phyloP scores from a whole-genome alignment of 2,113 vertebrate species.

The Rhinolophus ferrumequinum region DNA sequence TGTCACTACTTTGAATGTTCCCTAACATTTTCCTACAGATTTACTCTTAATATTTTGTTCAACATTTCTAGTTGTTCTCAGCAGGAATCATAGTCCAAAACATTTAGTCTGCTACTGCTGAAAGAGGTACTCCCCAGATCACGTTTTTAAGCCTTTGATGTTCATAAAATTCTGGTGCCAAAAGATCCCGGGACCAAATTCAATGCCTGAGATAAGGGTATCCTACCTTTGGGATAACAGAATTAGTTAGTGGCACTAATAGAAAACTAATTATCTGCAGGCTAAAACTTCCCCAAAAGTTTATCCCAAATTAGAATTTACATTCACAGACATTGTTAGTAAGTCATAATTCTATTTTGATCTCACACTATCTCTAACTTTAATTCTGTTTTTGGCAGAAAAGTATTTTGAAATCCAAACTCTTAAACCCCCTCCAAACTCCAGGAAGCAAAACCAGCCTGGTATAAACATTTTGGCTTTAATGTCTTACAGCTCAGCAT shows the following conservation, averaged over 20 bases:
- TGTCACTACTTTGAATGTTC: neutral
- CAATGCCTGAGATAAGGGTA: neutral
- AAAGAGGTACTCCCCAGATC: neutral
- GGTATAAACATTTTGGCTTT: neutral
- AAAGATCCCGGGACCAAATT: neutral
- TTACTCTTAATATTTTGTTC: conserved; percentile 11
- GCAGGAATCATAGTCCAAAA: neutral
- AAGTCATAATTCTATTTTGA: neutral
- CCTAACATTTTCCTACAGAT: neutral
- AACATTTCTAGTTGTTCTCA: neutral
- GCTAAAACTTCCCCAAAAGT: neutral
- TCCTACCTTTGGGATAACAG: neutral
- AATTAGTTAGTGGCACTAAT: neutral
- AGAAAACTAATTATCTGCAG: conserved; percentile 21
- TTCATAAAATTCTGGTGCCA: neutral
- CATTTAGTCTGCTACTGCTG: neutral
- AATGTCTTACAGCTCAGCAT: neutral
- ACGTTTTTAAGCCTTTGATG: neutral
- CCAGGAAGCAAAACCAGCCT: neutral
- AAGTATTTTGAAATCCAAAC: neutral
- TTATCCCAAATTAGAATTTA: neutral
- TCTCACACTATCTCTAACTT: neutral
- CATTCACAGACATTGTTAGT: neutral
- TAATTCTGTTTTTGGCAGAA: neutral
- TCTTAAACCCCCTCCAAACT: neutral